Evolutionary conservation across 2,888 invertebrate species (phyloP).

Genomic region (Mellilla xanthometata): DNA sequence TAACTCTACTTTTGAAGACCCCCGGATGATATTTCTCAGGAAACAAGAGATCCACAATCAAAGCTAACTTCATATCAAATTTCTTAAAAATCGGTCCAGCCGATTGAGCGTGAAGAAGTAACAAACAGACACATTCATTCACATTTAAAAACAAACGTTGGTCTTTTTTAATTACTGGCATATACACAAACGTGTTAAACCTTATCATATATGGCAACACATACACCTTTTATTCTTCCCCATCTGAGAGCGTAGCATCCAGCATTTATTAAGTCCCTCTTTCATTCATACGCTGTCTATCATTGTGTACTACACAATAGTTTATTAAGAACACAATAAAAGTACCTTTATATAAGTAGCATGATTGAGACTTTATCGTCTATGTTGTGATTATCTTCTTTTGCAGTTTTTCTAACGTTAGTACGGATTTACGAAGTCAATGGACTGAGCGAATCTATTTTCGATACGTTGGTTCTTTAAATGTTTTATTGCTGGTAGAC

Average conservation of each 20-base stretch:
- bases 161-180: too few species aligned
- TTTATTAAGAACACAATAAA: constrained; percentile 32
- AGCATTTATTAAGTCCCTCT: constrained; percentile 8
- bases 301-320: constrained; percentile 26
- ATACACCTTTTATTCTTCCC: constrained; percentile 8
- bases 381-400: constrained; percentile 2
- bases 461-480: background rate
- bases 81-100: too few species aligned
- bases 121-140: too few species aligned
- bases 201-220: too few species aligned
- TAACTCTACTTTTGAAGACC: too few species aligned
- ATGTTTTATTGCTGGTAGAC: background rate
- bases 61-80: too few species aligned
- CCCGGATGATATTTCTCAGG: too few species aligned
- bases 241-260: constrained; percentile 6
- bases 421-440: constrained; percentile 4
- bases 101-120: too few species aligned
- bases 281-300: constrained; percentile 18
- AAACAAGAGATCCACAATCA: constrained; percentile 32
- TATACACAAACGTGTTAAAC: too few species aligned
- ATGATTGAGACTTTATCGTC: constrained; percentile 17
- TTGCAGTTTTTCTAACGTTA: constrained; percentile 18
- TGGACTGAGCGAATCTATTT: constrained; percentile 1
- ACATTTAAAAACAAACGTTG: too few species aligned
- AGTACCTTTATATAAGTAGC: too few species aligned